A percentile compares a stretch with the other conserved stretches of the same genome.
Evolutionary conservation across 2,888 invertebrate genomes (phyloP).

Genomic region (Liopterus haemorrhoidalis): DNA sequence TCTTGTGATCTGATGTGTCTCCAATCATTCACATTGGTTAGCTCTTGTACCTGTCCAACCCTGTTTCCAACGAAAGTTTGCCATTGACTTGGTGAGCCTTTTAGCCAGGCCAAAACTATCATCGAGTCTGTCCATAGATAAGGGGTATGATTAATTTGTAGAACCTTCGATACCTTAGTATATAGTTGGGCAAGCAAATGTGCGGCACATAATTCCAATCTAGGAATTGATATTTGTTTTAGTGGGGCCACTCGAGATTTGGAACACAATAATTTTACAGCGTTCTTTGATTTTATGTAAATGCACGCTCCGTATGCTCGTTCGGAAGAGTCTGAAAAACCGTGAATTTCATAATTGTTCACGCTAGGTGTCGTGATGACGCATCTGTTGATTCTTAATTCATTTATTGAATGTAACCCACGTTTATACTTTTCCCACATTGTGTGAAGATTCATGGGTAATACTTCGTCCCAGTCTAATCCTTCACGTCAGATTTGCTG

Average conservation of each 20-base stretch:
- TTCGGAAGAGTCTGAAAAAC: constrained; percentile 7
- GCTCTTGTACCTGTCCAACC: neutral
- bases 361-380: neutral
- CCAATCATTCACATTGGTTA: neutral
- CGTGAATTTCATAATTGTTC: constrained; percentile 2
- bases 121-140: neutral
- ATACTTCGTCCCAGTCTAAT: constrained; percentile 30
- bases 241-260: constrained; percentile 26
- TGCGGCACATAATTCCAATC: constrained; percentile 26
- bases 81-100: neutral
- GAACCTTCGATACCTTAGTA: constrained; percentile 12
- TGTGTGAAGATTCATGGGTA: constrained; percentile 20
- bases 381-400: neutral
- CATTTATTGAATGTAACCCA: constrained; percentile 1
- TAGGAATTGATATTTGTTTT: constrained; percentile 16
- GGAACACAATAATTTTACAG: constrained; percentile 14
- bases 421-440: constrained; percentile 4
- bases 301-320: constrained; percentile 7
- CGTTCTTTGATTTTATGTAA: neutral
- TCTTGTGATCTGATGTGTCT: neutral
- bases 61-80: neutral
- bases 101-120: neutral
- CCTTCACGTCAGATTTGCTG: constrained; percentile 28
- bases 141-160: too few relatives aligned
- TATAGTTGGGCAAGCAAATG: constrained; percentile 21